Evolutionary conservation across 2,888 invertebrate species (phyloP), one percentile per base, ranked within the genome.

Genomic region (Fissipunctia ypsillon): DNA sequence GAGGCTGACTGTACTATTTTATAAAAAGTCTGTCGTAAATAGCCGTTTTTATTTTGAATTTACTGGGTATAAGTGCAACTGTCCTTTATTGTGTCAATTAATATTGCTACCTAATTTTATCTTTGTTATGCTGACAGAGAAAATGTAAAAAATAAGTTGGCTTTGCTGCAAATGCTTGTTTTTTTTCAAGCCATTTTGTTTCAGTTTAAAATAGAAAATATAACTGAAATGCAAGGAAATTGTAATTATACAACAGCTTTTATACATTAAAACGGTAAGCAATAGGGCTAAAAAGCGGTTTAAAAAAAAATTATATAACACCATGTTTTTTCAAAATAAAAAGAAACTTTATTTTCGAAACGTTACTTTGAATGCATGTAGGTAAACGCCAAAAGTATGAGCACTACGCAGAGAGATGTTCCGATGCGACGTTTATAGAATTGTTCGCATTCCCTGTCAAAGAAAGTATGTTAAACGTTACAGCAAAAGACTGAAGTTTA

Each of bases 401-500:
- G 22, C 28, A 38, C 14, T 22, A 14, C 0, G 7, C 28, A 43
- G 25, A 38, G 45, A n/a, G 9, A 45, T 41, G 45, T 25, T 22
- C 59, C n/a, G 35, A 48, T n/a, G 22, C 9, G 22, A 31, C 5
- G 48, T 22, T 35, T 35, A 50, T 19, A 41, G 31, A 56, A 48
- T 54, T 19, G 77, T 35, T 22, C 31, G 50, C 38, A 45, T 41
- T 31, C 10, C 7, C 14, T 19, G 25, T 41, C 80, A 72, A 65
- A 65, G 41, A 79, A 72, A 61, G n/a, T 63, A 70, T 54, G 50
- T 70, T 38, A 52, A 59, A 63, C 22, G 41, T 22, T 64, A 19
- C 25, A 41, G 54, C 19, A 43, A 61, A 61, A 64, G 12, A 61
- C 57, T 57, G 16, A 52, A 45, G 38, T 71, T 59, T 64, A 52